Conservation (phyloP, 2,888 invertebrate genomes). For the Drosophila testacea region DNA sequence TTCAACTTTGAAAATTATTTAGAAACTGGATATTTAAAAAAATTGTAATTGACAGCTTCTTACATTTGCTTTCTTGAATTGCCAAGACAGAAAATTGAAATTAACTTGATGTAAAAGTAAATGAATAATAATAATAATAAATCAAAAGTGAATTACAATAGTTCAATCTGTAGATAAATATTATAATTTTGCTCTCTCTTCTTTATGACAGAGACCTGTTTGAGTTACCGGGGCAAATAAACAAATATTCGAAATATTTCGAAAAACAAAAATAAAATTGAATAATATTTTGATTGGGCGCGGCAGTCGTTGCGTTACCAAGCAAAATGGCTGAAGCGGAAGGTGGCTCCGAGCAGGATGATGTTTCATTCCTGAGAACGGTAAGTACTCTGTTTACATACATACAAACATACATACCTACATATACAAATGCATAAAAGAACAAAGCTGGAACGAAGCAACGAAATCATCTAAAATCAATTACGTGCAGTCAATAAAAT, state of each 20-base stretch:
- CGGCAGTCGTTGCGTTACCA: slow-evolving; percentile 74
- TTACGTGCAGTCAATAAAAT: slow-evolving; percentile 82
- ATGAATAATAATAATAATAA: neutral
- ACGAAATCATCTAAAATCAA: slow-evolving; percentile 80
- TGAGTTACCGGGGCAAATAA: slow-evolving; percentile 49
- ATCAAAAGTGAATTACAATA: neutral
- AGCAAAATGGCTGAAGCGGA: slow-evolving; percentile 94
- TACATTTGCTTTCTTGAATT: neutral
- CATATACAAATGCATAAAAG: slow-evolving; percentile 12
- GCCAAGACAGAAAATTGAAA: neutral
- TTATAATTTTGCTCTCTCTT: slow-evolving; percentile 2
- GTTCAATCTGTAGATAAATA: neutral
- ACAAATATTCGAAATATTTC: slow-evolving; percentile 55
- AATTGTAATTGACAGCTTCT: neutral
- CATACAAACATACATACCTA: neutral
- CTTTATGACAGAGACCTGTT: slow-evolving; percentile 43
- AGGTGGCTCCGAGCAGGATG: slow-evolving; percentile 99
- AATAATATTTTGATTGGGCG: slow-evolving; percentile 57
- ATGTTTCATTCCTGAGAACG: slow-evolving; percentile 99
- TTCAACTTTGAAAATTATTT: too few species aligned
- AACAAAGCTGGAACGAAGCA: slow-evolving; percentile 12
- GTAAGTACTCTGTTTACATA: slow-evolving; percentile 87
- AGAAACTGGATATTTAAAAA: neutral
- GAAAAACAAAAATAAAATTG: slow-evolving; percentile 34
- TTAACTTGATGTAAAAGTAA: neutral